Conservation (phyloP, 2,888 invertebrate genomes). For the Xylota sylvarum region DNA sequence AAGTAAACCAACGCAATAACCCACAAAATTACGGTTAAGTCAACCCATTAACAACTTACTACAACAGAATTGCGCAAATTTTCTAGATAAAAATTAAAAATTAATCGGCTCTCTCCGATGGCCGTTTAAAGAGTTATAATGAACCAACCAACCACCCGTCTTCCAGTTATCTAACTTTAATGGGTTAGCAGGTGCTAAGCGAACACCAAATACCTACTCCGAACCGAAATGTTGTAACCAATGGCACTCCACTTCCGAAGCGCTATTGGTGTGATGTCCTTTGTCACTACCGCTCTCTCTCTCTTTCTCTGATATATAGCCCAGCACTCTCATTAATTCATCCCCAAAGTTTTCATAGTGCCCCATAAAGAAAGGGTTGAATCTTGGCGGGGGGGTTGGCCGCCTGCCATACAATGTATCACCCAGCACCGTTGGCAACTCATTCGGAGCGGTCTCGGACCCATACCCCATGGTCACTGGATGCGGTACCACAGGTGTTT, state of each 20-base stretch:
- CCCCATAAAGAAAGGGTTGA: conserved; percentile 74
- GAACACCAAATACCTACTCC: conserved; percentile 33
- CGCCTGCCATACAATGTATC: conserved; percentile 53
- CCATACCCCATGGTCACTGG: conserved; percentile 18
- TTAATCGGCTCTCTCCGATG: conserved; percentile 57
- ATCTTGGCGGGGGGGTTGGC: conserved; percentile 35
- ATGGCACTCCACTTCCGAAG: conserved; percentile 32
- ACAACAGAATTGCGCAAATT: conserved; percentile 49
- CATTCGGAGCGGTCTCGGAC: conserved; percentile 42
- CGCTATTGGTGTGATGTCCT: conserved; percentile 49
- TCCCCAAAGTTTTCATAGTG: conserved; percentile 72
- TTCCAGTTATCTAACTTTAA: conserved; percentile 45
- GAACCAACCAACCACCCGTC: conserved; percentile 34
- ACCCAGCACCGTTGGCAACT: conserved; percentile 42
- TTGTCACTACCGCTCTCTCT: conserved; percentile 41
- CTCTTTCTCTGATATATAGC: conserved; percentile 38
- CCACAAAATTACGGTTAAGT: conserved; percentile 56
- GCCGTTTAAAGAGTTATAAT: conserved; percentile 73
- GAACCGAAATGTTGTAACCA: conserved; percentile 57
- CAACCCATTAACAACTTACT: conserved; percentile 62
- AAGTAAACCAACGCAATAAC: conserved; percentile 26
- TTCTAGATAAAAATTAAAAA: conserved; percentile 73
- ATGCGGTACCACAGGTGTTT: conserved; percentile 70
- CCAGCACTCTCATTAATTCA: conserved; percentile 74
- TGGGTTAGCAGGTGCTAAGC: conserved; percentile 72